Evolutionary conservation across 2,113 vertebrate species (phyloP).

Genomic region (Callospermophilus lateralis): DNA sequence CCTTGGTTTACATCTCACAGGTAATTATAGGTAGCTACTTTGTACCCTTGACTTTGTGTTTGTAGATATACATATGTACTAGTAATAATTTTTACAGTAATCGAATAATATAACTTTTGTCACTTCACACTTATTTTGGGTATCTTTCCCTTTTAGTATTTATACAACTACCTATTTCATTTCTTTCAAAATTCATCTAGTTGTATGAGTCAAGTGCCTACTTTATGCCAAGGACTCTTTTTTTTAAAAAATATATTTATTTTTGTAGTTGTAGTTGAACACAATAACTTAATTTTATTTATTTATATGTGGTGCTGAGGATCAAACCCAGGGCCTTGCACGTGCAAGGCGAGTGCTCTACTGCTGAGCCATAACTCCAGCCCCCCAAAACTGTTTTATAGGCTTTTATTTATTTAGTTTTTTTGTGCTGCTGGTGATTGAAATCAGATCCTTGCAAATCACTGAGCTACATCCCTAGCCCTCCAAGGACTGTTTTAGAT

Average conservation of each 20-base stretch:
- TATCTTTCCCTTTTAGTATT: not conserved
- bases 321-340: too few relatives aligned
- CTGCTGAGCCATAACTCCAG: too few relatives aligned
- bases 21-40: not conserved
- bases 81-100: not conserved
- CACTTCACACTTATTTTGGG: not conserved
- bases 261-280: too few relatives aligned
- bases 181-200: not conserved
- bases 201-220: not conserved
- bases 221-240: not conserved
- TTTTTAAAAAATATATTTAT: too few relatives aligned
- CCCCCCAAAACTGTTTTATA: not conserved
- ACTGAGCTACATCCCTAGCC: too few relatives aligned
- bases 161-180: not conserved
- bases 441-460: too few relatives aligned
- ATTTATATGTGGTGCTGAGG: too few relatives aligned
- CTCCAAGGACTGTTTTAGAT: not conserved
- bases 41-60: not conserved
- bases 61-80: not conserved
- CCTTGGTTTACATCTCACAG: not conserved
- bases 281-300: too few relatives aligned
- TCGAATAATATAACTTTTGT: not conserved
- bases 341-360: too few relatives aligned
- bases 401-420: too few relatives aligned
- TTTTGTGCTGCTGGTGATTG: too few relatives aligned